phyloP scores from a whole-genome alignment of 2,113 vertebrate species.

The Chloebia gouldiae region DNA sequence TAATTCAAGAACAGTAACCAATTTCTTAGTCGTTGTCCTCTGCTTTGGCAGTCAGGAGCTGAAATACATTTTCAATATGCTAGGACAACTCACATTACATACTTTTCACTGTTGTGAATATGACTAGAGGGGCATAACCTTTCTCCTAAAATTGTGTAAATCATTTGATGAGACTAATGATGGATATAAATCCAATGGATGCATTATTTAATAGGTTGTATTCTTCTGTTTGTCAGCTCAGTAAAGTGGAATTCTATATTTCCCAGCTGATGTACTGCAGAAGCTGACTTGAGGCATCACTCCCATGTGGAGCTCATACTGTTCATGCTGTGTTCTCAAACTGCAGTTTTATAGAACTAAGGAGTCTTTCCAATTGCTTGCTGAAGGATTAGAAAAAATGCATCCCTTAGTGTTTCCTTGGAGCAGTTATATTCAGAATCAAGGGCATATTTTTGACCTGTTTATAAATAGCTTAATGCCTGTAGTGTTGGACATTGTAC shows the following conservation, averaged over 20 bases:
- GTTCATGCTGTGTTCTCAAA: not conserved
- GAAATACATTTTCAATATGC: not conserved
- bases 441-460: constrained; percentile 2
- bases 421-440: not conserved
- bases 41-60: not conserved
- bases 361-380: not conserved
- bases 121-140: not conserved
- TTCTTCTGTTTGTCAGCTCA: not conserved
- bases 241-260: not conserved
- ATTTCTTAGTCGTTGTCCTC: not conserved
- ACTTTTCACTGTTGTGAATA: not conserved
- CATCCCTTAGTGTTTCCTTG: not conserved
- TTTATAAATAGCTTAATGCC: not conserved
- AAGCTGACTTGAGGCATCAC: not conserved
- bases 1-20: not conserved
- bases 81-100: rapidly evolving
- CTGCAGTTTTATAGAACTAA: not conserved
- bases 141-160: not conserved
- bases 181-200: not conserved
- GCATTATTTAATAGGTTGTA: not conserved
- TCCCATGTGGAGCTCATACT: not conserved
- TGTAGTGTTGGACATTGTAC: not conserved
- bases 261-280: not conserved
- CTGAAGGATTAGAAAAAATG: not conserved
- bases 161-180: not conserved